Evolutionary conservation across 2,113 vertebrate species (phyloP), one percentile per base, ranked within the genome.

Genomic region (Lontra canadensis): DNA sequence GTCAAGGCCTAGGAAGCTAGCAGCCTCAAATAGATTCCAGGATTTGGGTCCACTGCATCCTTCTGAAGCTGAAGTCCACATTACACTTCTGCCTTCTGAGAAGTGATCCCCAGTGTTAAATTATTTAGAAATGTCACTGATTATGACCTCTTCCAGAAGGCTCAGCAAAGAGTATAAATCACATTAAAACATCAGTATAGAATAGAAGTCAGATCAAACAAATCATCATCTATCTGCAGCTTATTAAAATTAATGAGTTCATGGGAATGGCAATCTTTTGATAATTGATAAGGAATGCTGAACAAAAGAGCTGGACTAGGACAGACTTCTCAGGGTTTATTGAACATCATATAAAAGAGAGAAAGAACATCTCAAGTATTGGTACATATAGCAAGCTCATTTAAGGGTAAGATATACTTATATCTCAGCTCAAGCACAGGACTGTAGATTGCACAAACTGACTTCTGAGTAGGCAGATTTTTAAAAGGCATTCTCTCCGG

Each of bases 191-290:
- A 80, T 74, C 63, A 52, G 10, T 61, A 39, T 7, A 67, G 34
- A 74, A n/a, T 81, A 23, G 15, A 82, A 59, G 36, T 59, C 36
- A 74, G 11, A 26, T 47, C n/a, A 74, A 87, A 73, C 59, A 94
- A 80, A 8, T 44, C 80, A 26, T 67, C 59, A 31, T 80, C 39
- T 87, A 26, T 52, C 17, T 49, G 36, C 21, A 86, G 26, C 23
- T 57, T 86, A 34, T 76, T 88, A 88, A 95, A 92, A 94, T 93
- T 36, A 90, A 84, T 36, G 47, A 80, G 13, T 52, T 65, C 31
- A 34, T 52, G 44, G 17, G 17, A 59, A 74, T 73, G 18, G 71
- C 36, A 67, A 74, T 69, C 8, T 80, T 88, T 88, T 57, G 39
- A 80, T 78, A 57, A 80, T 26, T 15, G 11, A 88, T 90, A 76